Base-by-base conservation (phyloP, 2,113 vertebrate genomes). In the Micromys minutus region DNA sequence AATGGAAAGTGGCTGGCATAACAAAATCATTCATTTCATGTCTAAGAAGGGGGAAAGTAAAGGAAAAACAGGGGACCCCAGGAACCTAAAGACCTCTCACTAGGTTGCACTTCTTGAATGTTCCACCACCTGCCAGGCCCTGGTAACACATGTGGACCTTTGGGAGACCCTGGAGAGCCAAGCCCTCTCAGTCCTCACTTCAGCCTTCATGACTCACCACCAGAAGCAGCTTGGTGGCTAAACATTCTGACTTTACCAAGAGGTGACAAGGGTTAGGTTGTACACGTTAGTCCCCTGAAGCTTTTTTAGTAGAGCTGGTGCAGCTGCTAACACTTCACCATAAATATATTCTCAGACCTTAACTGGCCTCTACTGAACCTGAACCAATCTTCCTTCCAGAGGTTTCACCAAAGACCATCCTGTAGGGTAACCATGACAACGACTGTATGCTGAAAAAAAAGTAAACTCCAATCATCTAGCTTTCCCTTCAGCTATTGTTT, bases 401-500 rank as follows among this genome's bases (percentile, higher is more conserved):
- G 67, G 11, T 91, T 96, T 95, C 47, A 47, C 69, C 67, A 36
- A 96, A 72, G 26, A 92, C 61, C 84, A 55, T 52, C 85, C 45
- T 42, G 61, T 57, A 57, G 61, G n/a, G 72, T 94, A 88, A 90
- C 61, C 52, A 95, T 93, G 76, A 91, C 69, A 92, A 93, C 71
- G 90, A n/a, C n/a, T 71, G 39, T 67, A 24, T 74, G 57, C 81
- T 86, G 16, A 90, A 74, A 81, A 76, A 91, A 86, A 94, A 90
- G 67, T 42, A 83, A 84, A 81, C 29, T 90, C 57, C 72, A 87
- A 84, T 92, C 94, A 89, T 87, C 67, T 86, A 96, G 63, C 86
- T 89, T 95, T 97, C 39, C 86, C 84, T 88, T 95, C 63, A 93
- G 79, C 57, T 61, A 87, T 94, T 96, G 71, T 94, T 95, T 95